phyloP scores from a whole-genome alignment of 2,888 invertebrate genomes.

The Lithophane semibrunnea region DNA sequence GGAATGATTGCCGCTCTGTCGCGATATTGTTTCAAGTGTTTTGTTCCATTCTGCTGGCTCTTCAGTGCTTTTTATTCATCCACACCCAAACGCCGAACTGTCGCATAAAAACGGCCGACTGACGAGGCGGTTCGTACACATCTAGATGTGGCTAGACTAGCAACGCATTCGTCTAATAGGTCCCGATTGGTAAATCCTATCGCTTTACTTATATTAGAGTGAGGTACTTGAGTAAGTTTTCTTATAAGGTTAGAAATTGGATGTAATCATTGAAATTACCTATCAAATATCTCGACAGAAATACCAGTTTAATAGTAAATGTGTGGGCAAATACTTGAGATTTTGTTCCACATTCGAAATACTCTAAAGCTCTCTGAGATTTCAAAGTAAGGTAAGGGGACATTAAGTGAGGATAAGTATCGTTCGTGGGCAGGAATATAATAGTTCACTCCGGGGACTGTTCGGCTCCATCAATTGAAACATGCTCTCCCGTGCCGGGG shows the following conservation, averaged over 20 bases:
- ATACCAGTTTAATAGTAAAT: neutral
- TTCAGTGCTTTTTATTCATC: conserved; percentile 82
- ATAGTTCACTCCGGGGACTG: conserved; percentile 78
- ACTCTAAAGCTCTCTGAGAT: conserved; percentile 62
- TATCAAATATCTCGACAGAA: neutral
- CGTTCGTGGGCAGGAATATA: conserved; percentile 79
- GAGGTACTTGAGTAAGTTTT: neutral
- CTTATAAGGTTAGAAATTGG: neutral
- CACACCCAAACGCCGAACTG: conserved; percentile 78
- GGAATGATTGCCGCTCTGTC: conserved; percentile 89
- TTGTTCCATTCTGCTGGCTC: conserved; percentile 83
- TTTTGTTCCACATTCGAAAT: conserved; percentile 62
- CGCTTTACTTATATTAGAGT: conserved; percentile 10
- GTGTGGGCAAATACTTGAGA: conserved; percentile 46
- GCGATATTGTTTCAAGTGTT: conserved; percentile 89
- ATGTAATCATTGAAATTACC: neutral
- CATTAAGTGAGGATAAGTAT: conserved; percentile 80
- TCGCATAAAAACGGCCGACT: conserved; percentile 74
- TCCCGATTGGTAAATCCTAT: conserved; percentile 12
- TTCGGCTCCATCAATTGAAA: conserved; percentile 86
- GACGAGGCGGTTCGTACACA: conserved; percentile 73
- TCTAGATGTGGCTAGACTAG: conserved; percentile 52
- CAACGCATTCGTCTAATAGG: conserved; percentile 26
- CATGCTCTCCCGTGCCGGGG: conserved; percentile 80
- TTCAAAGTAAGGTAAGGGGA: conserved; percentile 73